These are phyloP conservation scores for Hippoglossus hippoglossus DNA, from an alignment of 2,797 vertebrate genomes.

Conservation along the genomic window DNA sequence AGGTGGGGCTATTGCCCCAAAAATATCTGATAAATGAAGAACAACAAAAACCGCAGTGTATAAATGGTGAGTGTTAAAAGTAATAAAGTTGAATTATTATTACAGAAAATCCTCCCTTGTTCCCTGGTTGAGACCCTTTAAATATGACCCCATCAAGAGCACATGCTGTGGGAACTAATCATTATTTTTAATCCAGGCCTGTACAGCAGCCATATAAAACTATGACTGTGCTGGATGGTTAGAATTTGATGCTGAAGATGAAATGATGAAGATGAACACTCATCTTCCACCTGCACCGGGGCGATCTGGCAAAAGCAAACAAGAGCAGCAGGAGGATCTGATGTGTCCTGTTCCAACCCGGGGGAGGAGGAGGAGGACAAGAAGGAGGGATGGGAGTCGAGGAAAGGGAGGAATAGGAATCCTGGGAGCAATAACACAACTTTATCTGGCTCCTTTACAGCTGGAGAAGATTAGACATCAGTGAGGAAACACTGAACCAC, in stretches of 20 bases:
- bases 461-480: conserved; percentile 59
- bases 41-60: not conserved
- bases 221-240: too few relatives aligned
- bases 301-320: conserved; percentile 63
- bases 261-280: conserved; percentile 25
- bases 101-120: too few relatives aligned
- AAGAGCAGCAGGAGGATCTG: conserved; percentile 62
- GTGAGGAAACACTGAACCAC: conserved; percentile 23
- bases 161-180: too few relatives aligned
- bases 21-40: not conserved
- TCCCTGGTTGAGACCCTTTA: too few relatives aligned
- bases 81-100: too few relatives aligned
- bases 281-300: conserved; percentile 59
- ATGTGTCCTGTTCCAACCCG: conserved; percentile 55
- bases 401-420: conserved; percentile 29
- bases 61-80: too few relatives aligned
- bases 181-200: too few relatives aligned
- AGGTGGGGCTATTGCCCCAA: not conserved
- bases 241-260: conserved; percentile 4
- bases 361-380: conserved; percentile 41
- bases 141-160: too few relatives aligned
- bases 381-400: conserved; percentile 20
- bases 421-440: not conserved
- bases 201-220: too few relatives aligned
- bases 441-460: conserved; percentile 46